Base-by-base conservation (phyloP, 2,113 vertebrate genomes). In the Eulemur macaco region DNA sequence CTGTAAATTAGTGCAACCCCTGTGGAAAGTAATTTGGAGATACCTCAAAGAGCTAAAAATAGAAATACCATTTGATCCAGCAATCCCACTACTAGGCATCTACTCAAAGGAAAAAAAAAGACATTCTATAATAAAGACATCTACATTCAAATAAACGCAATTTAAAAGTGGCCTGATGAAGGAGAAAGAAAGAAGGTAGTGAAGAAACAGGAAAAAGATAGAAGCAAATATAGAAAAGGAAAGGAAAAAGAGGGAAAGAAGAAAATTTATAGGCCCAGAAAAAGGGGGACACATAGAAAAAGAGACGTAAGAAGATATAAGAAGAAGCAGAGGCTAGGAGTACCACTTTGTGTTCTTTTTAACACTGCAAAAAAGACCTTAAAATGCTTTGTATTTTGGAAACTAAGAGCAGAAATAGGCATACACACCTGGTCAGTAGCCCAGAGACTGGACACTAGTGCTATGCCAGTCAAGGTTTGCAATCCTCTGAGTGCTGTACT, bases 191-290 rank as follows among this genome's bases (percentile, higher is more conserved):
- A 71, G 21, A 82, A 74, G 29, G 60, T 50, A 42, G 6, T 50
- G 56, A 81, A 64, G 71, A 39, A 56, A 18, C 13, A 77, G 11
- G 13, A 77, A 64, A 78, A 90, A 50, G n/a, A 76, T 29, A 64
- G 37, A 80, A 81, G 56, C 31, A 58, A 77, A 94, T 89, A 50
- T n/a, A 91, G 64, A 86, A 77, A 94, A 83, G 45, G 25, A 77
- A 74, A 84, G 31, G 8, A 81, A 71, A 91, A 42, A 74, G 9
- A 34, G 6, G 60, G 54, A 29, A 6, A 39, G 86, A 31, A 45
- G 31, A 66, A 89, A 81, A 45, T 15, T 37, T 37, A 56, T 4
- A 42, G 29, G n/a, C 37, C 37, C 8, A 64, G 64, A 25, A 88
- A 86, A 86, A 95, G 45, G 89, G 83, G 29, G 50, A 77, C 66